These are phyloP conservation scores for Syngnathus acus DNA, from an alignment of 2,797 vertebrate species.

Conservation along the genomic window DNA sequence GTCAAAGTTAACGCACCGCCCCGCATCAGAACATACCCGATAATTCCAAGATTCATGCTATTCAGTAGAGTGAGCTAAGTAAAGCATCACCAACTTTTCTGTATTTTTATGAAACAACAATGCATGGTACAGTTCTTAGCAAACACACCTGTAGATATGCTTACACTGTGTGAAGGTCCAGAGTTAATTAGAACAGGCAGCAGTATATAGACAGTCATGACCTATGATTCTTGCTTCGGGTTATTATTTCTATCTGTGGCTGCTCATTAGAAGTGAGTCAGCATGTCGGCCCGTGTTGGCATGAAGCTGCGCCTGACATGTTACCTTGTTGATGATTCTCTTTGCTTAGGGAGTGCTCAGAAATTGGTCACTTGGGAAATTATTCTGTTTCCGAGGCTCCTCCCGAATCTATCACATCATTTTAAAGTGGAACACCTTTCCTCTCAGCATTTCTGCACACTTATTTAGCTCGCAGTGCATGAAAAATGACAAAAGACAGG, in stretches of 20 bases:
- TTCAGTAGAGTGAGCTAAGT: not conserved
- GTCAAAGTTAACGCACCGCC: not conserved
- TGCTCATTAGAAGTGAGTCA: slow-evolving; percentile 74
- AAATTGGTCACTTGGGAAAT: slow-evolving; percentile 78
- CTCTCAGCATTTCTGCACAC: slow-evolving; percentile 38
- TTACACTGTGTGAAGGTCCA: slow-evolving; percentile 36
- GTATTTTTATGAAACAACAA: slow-evolving; percentile 6
- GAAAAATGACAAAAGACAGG: slow-evolving; percentile 23
- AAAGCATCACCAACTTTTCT: slow-evolving; percentile 14
- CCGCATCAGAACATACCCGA: not conserved
- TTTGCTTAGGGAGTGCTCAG: slow-evolving; percentile 63
- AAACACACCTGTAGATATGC: slow-evolving; percentile 22
- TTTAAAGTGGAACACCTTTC: slow-evolving; percentile 66
- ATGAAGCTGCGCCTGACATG: slow-evolving; percentile 47
- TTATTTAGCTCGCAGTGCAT: slow-evolving; percentile 36
- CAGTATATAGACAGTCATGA: slow-evolving; percentile 59
- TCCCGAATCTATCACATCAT: slow-evolving; percentile 73
- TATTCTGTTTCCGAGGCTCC: slow-evolving; percentile 60
- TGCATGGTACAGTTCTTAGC: slow-evolving; percentile 36
- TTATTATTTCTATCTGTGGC: slow-evolving; percentile 68
- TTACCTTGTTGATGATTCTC: slow-evolving; percentile 63
- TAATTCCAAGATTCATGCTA: not conserved
- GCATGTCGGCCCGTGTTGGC: slow-evolving; percentile 45
- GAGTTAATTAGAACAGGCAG: slow-evolving; percentile 69
- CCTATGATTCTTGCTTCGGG: slow-evolving; percentile 59